Conservation (phyloP, 2,888 invertebrate species). For the Heliothis peltigera region DNA sequence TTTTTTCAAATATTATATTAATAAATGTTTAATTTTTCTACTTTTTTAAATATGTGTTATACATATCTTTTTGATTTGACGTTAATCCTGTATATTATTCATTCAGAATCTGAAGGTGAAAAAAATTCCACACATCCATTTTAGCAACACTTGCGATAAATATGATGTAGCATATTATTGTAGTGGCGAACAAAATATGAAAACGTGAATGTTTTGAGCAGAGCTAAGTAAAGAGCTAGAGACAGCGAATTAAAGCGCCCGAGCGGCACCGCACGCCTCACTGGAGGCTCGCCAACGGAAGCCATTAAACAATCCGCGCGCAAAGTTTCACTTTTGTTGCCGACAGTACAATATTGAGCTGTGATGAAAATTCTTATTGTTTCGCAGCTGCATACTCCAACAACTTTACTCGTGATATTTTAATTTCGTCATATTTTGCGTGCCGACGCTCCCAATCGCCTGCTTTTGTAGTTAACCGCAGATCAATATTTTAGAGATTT, state of each 20-base stretch:
- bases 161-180: neutral
- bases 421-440: neutral
- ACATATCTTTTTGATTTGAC: too few species aligned
- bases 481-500: neutral
- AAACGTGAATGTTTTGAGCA: neutral
- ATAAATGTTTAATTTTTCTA: too few species aligned
- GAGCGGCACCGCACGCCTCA: neutral
- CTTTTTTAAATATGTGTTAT: too few species aligned
- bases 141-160: too few species aligned
- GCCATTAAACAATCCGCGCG: constrained; percentile 11
- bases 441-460: neutral
- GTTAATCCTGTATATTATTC: too few species aligned
- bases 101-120: too few species aligned
- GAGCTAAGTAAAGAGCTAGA: constrained; percentile 2
- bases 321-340: constrained; percentile 20
- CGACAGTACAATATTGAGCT: constrained; percentile 7
- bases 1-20: too few species aligned
- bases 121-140: too few species aligned
- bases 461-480: neutral
- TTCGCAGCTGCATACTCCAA: neutral
- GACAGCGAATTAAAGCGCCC: constrained; percentile 4
- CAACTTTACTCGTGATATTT: neutral
- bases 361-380: neutral
- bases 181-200: neutral
- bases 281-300: constrained; percentile 25